Percentiles rank a stretch among this genome's conserved stretches.
These are phyloP conservation scores for Lepidurus apus DNA, from an alignment of 1,140 invertebrate species.

Conservation along the genomic window DNA sequence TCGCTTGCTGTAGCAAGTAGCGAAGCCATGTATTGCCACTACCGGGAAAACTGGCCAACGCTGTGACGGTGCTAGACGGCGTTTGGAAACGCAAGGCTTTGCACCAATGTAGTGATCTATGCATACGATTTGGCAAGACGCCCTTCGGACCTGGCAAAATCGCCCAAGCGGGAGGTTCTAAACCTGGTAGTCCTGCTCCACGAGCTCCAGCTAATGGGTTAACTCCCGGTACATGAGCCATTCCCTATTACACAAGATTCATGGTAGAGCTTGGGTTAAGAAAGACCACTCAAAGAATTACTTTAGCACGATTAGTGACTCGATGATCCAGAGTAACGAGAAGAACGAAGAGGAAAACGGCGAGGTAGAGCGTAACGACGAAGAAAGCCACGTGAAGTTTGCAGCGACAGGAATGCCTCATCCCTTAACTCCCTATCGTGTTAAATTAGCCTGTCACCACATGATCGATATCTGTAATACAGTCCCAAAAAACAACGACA, in stretches of 20 bases:
- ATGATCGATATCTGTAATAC: neutral
- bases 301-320: neutral
- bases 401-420: neutral
- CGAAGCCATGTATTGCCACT: constrained; percentile 45
- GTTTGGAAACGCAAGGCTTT: neutral
- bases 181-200: neutral
- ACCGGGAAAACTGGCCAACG: constrained; percentile 44
- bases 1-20: constrained; percentile 42
- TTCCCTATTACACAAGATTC: no score
- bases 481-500: no score
- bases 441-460: neutral
- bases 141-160: neutral
- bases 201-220: neutral
- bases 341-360: neutral
- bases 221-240: neutral
- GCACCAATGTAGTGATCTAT: neutral
- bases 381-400: constrained; percentile 14
- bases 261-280: no score
- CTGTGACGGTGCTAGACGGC: constrained; percentile 26
- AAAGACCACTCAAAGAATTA: neutral
- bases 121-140: neutral
- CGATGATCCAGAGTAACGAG: neutral
- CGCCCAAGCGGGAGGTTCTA: neutral
- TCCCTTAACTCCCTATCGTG: neutral
- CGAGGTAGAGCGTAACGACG: neutral